Conservation (phyloP, 1,140 invertebrate genomes). For the Lepidotrigona ventralis region DNA sequence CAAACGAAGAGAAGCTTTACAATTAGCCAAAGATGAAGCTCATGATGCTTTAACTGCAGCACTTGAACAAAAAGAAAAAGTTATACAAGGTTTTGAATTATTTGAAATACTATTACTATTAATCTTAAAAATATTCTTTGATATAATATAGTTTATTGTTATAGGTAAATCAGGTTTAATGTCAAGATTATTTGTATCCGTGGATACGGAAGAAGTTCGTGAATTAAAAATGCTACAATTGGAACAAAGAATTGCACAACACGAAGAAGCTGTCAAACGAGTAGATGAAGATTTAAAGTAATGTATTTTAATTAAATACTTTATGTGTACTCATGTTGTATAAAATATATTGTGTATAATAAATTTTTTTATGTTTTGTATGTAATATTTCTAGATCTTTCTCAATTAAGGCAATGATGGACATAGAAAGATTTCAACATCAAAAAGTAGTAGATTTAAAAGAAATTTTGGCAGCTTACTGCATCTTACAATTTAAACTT, state of each 20-base stretch:
- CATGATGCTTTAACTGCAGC: conserved; percentile 83
- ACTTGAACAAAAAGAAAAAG: conserved; percentile 82
- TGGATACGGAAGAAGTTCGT: conserved; percentile 89
- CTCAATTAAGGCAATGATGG: conserved; percentile 85
- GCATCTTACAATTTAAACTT: conserved; percentile 89
- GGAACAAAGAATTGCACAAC: conserved; percentile 87
- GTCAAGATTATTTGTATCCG: conserved; percentile 88
- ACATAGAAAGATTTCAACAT: conserved; percentile 89
- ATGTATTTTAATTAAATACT: conserved; percentile 59
- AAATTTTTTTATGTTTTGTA: neutral
- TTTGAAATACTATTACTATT: neutral
- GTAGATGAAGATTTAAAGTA: conserved; percentile 84
- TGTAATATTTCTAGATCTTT: conserved; percentile 82
- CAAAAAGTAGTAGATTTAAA: conserved; percentile 89
- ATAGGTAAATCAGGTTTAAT: conserved; percentile 86
- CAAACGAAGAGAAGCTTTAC: conserved; percentile 86
- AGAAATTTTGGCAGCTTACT: conserved; percentile 88
- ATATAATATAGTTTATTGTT: conserved; percentile 5
- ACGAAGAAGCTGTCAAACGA: conserved; percentile 82
- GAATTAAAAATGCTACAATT: conserved; percentile 86
- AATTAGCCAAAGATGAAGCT: conserved; percentile 86
- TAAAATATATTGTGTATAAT: neutral
- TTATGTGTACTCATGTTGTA: neutral
- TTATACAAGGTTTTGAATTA: conserved; percentile 77
- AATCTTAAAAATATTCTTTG: neutral